Evolutionary conservation across 1,140 invertebrate genomes (phyloP).

Genomic region (Leptinotarsa defecta): DNA sequence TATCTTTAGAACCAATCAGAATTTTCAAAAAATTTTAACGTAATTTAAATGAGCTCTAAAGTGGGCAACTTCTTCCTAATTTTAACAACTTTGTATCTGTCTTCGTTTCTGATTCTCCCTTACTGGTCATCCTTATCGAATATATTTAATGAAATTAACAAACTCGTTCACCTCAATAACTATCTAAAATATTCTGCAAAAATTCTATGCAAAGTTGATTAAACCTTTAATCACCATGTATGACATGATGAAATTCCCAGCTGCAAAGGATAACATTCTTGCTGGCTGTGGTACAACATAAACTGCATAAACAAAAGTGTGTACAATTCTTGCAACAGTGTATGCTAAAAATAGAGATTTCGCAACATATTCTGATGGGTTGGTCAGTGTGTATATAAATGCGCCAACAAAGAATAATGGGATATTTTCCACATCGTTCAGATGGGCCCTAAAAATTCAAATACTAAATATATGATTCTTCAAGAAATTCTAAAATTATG

Average conservation of each 20-base stretch:
- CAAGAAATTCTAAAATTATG: neutral
- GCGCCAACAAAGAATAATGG: slow-evolving; percentile 68
- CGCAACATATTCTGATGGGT: slow-evolving; percentile 60
- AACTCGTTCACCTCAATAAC: too few species aligned
- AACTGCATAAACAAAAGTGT: slow-evolving; percentile 69
- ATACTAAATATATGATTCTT: neutral
- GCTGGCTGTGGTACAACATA: slow-evolving; percentile 62
- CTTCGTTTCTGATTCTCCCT: too few species aligned
- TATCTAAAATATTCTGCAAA: too few species aligned
- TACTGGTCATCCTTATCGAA: too few species aligned
- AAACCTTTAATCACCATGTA: slow-evolving; percentile 55
- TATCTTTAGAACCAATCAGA: too few species aligned
- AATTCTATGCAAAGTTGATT: too few species aligned
- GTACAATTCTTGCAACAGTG: slow-evolving; percentile 63
- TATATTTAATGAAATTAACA: too few species aligned
- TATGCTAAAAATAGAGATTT: slow-evolving; percentile 65
- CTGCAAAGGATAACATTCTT: slow-evolving; percentile 59
- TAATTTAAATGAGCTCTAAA: too few species aligned
- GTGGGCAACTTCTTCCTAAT: too few species aligned
- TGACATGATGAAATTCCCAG: slow-evolving; percentile 55
- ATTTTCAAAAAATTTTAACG: too few species aligned
- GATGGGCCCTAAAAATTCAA: slow-evolving; percentile 34
- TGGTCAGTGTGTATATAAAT: slow-evolving; percentile 66
- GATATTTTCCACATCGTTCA: slow-evolving; percentile 79
- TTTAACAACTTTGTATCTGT: too few species aligned